phyloP scores from a whole-genome alignment of 1,140 invertebrate genomes.

The Cardiocondyla obscurior region DNA sequence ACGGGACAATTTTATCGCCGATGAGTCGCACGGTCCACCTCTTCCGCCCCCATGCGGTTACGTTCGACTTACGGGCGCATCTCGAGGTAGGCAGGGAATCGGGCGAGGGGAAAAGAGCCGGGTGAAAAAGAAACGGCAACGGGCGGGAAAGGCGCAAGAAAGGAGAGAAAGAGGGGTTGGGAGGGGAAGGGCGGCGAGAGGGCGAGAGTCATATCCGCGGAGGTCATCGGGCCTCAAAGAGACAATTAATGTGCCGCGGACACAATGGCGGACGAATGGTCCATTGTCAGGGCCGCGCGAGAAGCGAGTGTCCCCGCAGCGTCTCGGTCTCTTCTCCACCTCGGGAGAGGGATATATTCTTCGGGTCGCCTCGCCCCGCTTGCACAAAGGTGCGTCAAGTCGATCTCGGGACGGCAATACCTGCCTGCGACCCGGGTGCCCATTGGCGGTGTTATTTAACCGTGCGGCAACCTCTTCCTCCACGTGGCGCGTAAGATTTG shows the following conservation, averaged over 20 bases:
- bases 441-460: conserved; percentile 29
- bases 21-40: conserved; percentile 38
- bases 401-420: conserved; percentile 6
- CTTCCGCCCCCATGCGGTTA: conserved; percentile 18
- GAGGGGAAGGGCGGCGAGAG: not conserved
- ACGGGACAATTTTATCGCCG: conserved; percentile 42
- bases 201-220: conserved; percentile 61
- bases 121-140: conserved; percentile 38
- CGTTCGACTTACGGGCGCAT: conserved; percentile 32
- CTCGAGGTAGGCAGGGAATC: not conserved
- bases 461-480: not conserved
- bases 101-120: conserved; percentile 34
- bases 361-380: conserved; percentile 20
- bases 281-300: conserved; percentile 72
- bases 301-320: conserved; percentile 72
- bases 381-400: conserved; percentile 59
- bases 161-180: not conserved
- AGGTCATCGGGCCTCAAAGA: conserved; percentile 77
- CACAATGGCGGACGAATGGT: conserved; percentile 74
- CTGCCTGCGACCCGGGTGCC: not conserved
- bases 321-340: conserved; percentile 60
- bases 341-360: conserved; percentile 6
- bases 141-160: conserved; percentile 1
- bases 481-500: not conserved
- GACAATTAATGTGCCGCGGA: conserved; percentile 77